phyloP scores from a whole-genome alignment of 2,113 vertebrate species.

The Harpagus bidentatus region DNA sequence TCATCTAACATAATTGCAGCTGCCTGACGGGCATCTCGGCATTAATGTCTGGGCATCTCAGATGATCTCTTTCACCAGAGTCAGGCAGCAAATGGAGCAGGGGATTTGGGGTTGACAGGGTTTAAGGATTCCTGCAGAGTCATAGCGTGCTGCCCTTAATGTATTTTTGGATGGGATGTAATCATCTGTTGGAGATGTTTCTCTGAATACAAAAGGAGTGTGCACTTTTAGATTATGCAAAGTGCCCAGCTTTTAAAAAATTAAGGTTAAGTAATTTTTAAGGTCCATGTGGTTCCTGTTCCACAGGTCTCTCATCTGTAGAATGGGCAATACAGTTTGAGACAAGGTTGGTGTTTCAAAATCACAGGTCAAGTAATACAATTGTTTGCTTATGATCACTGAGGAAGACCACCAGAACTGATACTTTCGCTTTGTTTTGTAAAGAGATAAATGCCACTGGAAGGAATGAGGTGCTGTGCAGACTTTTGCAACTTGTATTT shows the following conservation, averaged over 20 bases:
- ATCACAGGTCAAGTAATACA: background rate
- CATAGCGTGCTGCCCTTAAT: background rate
- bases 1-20: background rate
- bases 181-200: background rate
- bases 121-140: background rate
- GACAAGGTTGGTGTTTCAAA: background rate
- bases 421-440: background rate
- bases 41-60: background rate
- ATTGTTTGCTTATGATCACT: background rate
- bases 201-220: background rate
- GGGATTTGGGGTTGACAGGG: background rate
- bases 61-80: background rate
- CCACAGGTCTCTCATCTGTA: background rate
- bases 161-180: background rate
- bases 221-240: background rate
- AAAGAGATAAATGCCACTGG: background rate
- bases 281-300: background rate
- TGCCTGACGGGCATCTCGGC: accelerated
- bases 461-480: background rate
- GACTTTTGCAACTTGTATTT: background rate
- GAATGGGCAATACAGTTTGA: background rate
- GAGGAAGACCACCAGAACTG: background rate
- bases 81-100: background rate
- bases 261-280: background rate
- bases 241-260: background rate